These are phyloP conservation scores for Hydrolagus colliei DNA, from an alignment of 2,797 vertebrate genomes.

Conservation along the genomic window DNA sequence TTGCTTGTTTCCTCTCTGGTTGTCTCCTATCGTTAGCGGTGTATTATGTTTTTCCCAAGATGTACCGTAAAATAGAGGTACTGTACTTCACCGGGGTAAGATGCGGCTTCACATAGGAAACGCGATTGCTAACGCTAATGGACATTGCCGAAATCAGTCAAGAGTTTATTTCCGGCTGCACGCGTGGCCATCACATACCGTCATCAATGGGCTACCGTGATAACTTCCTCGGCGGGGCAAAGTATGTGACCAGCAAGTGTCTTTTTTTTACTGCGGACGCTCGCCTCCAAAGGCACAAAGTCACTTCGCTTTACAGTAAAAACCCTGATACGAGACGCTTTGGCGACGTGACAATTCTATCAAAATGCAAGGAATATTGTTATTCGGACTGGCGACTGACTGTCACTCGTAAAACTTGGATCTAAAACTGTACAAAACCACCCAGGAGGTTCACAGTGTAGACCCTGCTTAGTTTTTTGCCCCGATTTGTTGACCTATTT, in stretches of 20 bases:
- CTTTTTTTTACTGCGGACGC: no score
- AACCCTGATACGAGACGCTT: no score
- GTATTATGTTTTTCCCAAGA: no score
- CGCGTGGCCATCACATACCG: not conserved
- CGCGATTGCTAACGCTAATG: no score
- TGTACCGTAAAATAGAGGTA: no score
- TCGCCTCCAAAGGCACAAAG: no score
- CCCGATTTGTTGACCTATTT: not conserved
- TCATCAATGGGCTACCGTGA: slow-evolving; percentile 3
- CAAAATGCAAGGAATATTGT: no score
- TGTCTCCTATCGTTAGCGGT: not conserved
- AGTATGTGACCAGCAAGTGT: not conserved
- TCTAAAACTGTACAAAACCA: slow-evolving; percentile 3
- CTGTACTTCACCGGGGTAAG: no score
- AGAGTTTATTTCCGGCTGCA: not conserved
- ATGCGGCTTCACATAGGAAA: no score
- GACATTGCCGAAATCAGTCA: not conserved
- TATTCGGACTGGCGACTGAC: no score
- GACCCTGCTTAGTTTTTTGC: not conserved
- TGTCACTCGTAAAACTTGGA: not conserved
- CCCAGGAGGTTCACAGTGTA: not conserved
- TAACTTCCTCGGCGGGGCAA: not conserved
- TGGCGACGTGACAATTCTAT: no score
- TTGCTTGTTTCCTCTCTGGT: not conserved
- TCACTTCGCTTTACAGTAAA: no score